Percentiles rank a stretch among this genome's conserved stretches.
phyloP scores from a whole-genome alignment of 2,113 vertebrate species.

The Petaurus breviceps region DNA sequence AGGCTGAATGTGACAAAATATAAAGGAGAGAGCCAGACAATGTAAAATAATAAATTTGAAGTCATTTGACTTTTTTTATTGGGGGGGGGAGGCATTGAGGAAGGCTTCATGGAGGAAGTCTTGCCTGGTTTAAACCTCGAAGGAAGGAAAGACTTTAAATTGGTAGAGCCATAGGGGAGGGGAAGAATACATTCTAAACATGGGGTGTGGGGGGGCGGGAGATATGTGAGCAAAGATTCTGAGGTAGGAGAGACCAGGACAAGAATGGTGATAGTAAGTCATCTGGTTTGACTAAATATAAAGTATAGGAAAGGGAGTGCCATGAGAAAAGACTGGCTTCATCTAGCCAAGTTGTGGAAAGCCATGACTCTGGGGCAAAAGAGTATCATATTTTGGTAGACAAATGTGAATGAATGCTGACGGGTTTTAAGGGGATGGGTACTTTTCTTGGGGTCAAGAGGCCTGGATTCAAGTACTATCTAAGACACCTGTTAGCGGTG shows the following conservation, averaged over 20 bases:
- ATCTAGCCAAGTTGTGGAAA: neutral
- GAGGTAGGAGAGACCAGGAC: neutral
- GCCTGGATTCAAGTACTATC: neutral
- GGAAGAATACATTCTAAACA: neutral
- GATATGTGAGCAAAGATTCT: neutral
- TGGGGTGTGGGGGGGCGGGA: neutral
- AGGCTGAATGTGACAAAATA: neutral
- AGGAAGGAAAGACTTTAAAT: neutral
- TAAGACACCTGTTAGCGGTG: neutral
- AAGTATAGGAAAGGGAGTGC: too few relatives aligned
- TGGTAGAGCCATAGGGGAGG: neutral
- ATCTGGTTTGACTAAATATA: too few relatives aligned
- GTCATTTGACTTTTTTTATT: neutral
- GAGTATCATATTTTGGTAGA: neutral
- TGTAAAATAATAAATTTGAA: neutral
- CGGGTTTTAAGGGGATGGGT: neutral
- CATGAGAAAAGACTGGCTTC: neutral
- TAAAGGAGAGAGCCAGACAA: neutral
- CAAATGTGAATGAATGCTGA: neutral
- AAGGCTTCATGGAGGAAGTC: neutral
- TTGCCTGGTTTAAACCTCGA: neutral
- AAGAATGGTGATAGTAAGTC: neutral
- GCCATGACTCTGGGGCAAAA: neutral
- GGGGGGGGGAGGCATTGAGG: neutral
- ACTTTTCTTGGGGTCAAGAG: neutral